phyloP scores from a whole-genome alignment of 1,140 invertebrate species.

The Scaptomyza graminum region DNA sequence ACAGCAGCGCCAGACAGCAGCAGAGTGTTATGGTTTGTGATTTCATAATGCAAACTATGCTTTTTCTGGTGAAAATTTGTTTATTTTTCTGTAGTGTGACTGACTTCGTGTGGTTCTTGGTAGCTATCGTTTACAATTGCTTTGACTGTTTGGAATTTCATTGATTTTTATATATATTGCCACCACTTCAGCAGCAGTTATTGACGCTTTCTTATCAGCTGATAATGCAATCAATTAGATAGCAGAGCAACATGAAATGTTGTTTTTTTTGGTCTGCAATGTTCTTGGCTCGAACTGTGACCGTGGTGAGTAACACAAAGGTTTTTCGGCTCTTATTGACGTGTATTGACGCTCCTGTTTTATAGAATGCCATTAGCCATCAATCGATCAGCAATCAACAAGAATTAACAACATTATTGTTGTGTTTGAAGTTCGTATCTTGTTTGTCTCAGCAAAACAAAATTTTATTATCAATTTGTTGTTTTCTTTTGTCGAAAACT shows the following conservation, averaged over 20 bases:
- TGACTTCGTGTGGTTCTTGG: conserved; percentile 52
- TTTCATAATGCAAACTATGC: conserved; percentile 39
- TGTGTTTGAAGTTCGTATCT: conserved; percentile 43
- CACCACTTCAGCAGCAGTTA: conserved; percentile 31
- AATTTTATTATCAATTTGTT: conserved; percentile 19
- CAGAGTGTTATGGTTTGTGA: conserved; percentile 42
- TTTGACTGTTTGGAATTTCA: conserved; percentile 59
- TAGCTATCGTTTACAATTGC: conserved; percentile 69
- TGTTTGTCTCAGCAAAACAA: conserved; percentile 51
- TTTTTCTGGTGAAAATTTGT: conserved; percentile 20
- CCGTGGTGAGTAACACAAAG: conserved; percentile 45
- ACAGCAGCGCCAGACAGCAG: conserved; percentile 49
- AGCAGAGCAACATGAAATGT: conserved; percentile 32
- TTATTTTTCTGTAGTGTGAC: neutral
- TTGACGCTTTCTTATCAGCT: conserved; percentile 51
- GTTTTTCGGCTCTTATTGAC: conserved; percentile 37
- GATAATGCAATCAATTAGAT: conserved; percentile 49
- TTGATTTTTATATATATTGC: conserved; percentile 72
- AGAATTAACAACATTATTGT: conserved; percentile 42
- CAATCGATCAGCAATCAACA: conserved; percentile 29
- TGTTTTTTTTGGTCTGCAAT: conserved; percentile 52
- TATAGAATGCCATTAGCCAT: conserved; percentile 22
- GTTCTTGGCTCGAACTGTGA: conserved; percentile 36
- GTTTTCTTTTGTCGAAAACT: conserved; percentile 33
- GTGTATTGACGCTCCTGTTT: conserved; percentile 31